phyloP scores from a whole-genome alignment of 2,113 vertebrate species.

The Tauraco erythrolophus region DNA sequence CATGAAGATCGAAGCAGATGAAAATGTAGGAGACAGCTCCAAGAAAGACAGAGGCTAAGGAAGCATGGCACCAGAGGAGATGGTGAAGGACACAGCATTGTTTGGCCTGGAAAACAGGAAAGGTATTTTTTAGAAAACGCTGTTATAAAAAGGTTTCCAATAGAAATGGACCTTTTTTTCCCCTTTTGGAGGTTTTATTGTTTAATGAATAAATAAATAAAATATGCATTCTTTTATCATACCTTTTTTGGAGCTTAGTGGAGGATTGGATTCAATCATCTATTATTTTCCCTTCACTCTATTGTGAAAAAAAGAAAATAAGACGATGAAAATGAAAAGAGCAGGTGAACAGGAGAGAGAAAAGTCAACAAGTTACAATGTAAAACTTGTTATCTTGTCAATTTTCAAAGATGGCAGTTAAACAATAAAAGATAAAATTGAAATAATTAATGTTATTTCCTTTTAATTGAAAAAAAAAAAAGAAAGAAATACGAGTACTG shows the following conservation, averaged over 20 bases:
- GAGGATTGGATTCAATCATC: neutral
- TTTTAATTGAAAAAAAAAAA: neutral
- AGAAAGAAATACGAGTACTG: neutral
- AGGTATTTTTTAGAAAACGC: neutral
- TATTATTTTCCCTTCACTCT: neutral
- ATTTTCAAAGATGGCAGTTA: neutral
- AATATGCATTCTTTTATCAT: neutral
- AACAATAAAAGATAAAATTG: neutral
- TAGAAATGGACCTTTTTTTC: neutral
- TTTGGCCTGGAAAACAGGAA: neutral
- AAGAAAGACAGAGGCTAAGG: neutral
- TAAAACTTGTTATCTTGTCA: neutral
- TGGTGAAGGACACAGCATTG: neutral
- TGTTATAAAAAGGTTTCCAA: neutral
- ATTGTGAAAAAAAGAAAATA: neutral
- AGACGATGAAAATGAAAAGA: neutral
- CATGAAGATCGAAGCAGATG: rapidly evolving
- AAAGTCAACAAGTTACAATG: neutral
- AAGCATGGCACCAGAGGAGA: neutral
- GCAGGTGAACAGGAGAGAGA: neutral
- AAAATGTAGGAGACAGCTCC: neutral
- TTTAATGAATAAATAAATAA: neutral
- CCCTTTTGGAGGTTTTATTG: neutral
- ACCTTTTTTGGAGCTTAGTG: neutral
- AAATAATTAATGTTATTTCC: neutral